Conservation (phyloP, 1,140 invertebrate species). For the Cotesia chilonis region DNA sequence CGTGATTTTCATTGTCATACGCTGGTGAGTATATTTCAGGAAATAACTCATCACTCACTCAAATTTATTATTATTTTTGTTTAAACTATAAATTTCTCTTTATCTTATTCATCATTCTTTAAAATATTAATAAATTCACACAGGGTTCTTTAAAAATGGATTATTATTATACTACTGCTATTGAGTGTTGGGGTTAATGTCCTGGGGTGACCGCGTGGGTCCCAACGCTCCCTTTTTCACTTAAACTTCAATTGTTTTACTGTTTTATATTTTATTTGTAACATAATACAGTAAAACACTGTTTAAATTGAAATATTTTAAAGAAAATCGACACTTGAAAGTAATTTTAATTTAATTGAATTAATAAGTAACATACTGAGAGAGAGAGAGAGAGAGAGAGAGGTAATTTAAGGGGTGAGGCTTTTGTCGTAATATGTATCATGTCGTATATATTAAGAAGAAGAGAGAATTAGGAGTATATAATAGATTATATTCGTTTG, state of each 20-base stretch:
- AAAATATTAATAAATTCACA: too few relatives aligned
- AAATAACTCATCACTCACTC: too few relatives aligned
- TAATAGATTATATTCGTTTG: constrained; percentile 8
- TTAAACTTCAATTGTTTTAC: neutral
- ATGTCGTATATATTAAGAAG: neutral
- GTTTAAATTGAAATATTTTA: too few relatives aligned
- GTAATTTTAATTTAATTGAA: neutral
- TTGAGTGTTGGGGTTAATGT: constrained; percentile 52
- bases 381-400: neutral
- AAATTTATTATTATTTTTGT: constrained; percentile 18
- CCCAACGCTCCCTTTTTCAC: constrained; percentile 36
- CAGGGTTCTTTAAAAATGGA: too few relatives aligned
- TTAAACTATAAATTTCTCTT: too few relatives aligned
- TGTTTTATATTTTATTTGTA: neutral
- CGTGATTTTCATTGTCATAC: constrained; percentile 13
- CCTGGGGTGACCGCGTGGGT: constrained; percentile 50
- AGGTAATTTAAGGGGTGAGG: constrained; percentile 7
- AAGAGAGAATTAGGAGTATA: neutral
- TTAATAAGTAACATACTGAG: neutral
- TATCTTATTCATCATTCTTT: too few relatives aligned
- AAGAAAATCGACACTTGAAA: too few relatives aligned
- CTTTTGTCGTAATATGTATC: constrained; percentile 14
- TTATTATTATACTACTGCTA: constrained; percentile 19
- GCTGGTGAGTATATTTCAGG: too few relatives aligned
- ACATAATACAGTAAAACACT: too few relatives aligned